phyloP scores from a whole-genome alignment of 2,113 vertebrate genomes.

The Uria aalge region DNA sequence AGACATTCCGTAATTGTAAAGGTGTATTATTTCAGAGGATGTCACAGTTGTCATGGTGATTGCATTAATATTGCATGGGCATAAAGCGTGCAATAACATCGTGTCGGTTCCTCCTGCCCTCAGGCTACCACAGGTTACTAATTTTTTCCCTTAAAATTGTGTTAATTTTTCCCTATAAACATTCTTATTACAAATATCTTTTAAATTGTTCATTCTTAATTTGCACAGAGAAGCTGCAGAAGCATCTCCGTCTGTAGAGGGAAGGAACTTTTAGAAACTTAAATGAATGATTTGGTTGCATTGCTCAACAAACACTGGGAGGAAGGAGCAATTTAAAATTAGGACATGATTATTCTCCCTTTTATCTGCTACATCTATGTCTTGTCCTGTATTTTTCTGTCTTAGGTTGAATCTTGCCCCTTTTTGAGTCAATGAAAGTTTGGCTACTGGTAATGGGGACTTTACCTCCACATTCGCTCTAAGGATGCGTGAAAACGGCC shows the following conservation, averaged over 20 bases:
- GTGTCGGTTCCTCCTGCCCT: constrained; percentile 48
- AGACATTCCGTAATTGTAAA: constrained; percentile 47
- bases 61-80: constrained; percentile 62
- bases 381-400: neutral
- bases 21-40: constrained; percentile 65
- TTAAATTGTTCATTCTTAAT: constrained; percentile 40
- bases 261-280: neutral
- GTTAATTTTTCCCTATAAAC: neutral
- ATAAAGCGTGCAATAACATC: constrained; percentile 27
- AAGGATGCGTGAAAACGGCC: neutral
- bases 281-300: neutral
- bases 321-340: neutral
- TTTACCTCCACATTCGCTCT: neutral
- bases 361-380: neutral
- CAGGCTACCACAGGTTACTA: constrained; percentile 27
- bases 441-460: neutral
- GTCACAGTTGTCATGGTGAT: constrained; percentile 72
- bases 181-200: neutral
- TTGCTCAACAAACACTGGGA: neutral
- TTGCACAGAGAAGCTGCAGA: neutral
- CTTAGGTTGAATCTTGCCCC: neutral
- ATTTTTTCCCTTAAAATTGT: constrained; percentile 26
- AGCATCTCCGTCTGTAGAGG: neutral
- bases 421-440: neutral
- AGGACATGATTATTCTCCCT: neutral